Conservation (phyloP, 1,140 invertebrate genomes). For the Drosophila erecta region DNA sequence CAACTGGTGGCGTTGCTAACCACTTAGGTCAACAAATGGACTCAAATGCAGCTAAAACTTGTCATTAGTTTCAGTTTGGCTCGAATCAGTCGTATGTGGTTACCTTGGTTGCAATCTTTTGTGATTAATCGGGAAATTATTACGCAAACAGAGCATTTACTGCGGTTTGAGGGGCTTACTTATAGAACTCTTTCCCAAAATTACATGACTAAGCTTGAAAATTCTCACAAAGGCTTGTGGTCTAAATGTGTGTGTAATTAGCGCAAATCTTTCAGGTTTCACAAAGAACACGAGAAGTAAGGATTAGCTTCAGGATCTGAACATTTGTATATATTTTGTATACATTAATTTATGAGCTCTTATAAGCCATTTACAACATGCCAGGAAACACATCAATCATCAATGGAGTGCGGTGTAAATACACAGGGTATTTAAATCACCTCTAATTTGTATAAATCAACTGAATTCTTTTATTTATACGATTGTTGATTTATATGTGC, state of each 20-base stretch:
- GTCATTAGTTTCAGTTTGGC: background rate
- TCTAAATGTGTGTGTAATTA: conserved; percentile 62
- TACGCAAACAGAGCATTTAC: conserved; percentile 15
- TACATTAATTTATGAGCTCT: no score
- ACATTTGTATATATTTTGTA: background rate
- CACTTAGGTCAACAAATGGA: conserved; percentile 22
- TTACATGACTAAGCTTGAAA: conserved; percentile 14
- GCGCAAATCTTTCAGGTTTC: conserved; percentile 43
- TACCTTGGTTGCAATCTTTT: conserved; percentile 2
- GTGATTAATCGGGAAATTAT: conserved; percentile 19
- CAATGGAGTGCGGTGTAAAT: background rate
- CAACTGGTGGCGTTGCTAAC: conserved; percentile 14
- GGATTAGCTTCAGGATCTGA: conserved; percentile 17
- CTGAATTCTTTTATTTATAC: no score
- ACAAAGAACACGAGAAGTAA: conserved; percentile 15
- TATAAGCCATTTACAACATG: no score
- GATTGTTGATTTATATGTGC: no score
- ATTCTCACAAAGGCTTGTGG: conserved; percentile 4
- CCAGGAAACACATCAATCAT: no score
- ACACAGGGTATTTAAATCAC: background rate
- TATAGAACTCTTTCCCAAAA: conserved; percentile 50
- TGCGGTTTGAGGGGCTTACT: background rate
- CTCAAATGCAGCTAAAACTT: conserved; percentile 8
- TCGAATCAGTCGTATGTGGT: conserved; percentile 1
- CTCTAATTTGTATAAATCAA: no score